Evolutionary conservation across 1,140 invertebrate species (phyloP).

Genomic region (Tribolium madens): DNA sequence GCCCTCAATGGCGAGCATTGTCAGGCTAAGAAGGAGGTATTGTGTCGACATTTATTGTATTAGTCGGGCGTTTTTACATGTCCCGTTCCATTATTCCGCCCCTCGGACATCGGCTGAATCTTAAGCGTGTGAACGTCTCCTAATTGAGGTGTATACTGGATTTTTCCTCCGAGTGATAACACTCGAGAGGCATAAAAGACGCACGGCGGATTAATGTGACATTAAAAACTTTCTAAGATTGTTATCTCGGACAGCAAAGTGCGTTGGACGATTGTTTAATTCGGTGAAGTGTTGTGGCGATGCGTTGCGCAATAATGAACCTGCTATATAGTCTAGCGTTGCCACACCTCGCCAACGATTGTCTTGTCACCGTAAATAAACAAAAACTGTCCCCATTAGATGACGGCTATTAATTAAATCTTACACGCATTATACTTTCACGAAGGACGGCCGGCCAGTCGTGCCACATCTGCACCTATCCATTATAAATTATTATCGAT

Average conservation of each 20-base stretch:
- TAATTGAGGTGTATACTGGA: not conserved
- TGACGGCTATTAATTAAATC: constrained; percentile 44
- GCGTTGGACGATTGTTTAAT: constrained; percentile 45
- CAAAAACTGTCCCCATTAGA: constrained; percentile 46
- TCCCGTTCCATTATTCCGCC: constrained; percentile 16
- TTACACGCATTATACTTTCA: constrained; percentile 39
- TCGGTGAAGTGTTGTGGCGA: constrained; percentile 16
- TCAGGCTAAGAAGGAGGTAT: constrained; percentile 35
- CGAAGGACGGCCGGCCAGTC: constrained; percentile 28
- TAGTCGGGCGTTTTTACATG: constrained; percentile 29
- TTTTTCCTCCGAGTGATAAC: not conserved
- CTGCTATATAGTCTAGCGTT: constrained; percentile 39
- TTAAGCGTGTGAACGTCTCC: constrained; percentile 7
- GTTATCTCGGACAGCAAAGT: constrained; percentile 29
- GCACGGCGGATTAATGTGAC: constrained; percentile 37
- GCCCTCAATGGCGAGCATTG: constrained; percentile 28
- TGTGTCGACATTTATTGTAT: constrained; percentile 29
- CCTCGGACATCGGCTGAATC: constrained; percentile 23
- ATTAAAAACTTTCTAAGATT: constrained; percentile 45
- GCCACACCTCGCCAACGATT: constrained; percentile 40
- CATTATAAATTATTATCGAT: constrained; percentile 39
- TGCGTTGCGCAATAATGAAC: constrained; percentile 41
- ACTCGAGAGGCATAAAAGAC: not conserved
- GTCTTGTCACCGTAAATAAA: constrained; percentile 46
- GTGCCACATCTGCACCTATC: constrained; percentile 35